Evolutionary conservation across 2,797 vertebrate species (phyloP), one percentile per base, ranked within the genome.

Genomic region (Gallinago stenura): DNA sequence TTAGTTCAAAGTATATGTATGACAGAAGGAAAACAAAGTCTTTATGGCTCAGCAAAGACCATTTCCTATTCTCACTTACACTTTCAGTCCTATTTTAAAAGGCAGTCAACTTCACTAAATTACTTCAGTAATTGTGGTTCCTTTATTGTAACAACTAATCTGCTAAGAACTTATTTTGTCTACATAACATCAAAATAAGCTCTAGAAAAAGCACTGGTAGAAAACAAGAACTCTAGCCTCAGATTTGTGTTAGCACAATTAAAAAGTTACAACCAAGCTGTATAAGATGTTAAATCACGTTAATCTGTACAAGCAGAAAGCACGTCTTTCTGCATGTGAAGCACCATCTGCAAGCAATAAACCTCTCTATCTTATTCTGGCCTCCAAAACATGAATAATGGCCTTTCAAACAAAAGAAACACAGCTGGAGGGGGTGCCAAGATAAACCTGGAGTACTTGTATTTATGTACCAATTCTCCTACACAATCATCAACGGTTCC

Each of bases 291-390:
- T 30, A 56, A 43, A 22, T 35, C 39, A 8, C 1, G 0, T 8
- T 8, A 83, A 83, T 16, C 24, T 20, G 25, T 15, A 62, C 5
- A n/a, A 85, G 62, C n/a, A 93, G 50, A 93, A 90, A 80, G n/a
- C 15, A 50, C 7, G 0, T 35, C 56, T 33, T 92, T 85, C 57
- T 90, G 80, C 80, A 62, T 24, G 43, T n/a, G 56, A 95, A 89
- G 58, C 53, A 93, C 54, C 66, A 88, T 43, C 92, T 95, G 89
- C 80, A 93, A 91, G 62, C 37, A 91, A 46, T 73, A 93, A 89
- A 88, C 45, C 43, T 69, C 62, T 60, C 54, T 73, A 15, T 89
- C 85, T 79, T 82, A 39, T 57, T 88, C 73, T 92, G 93, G 72
- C 56, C 66, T 93, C 54, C 62, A 72, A 56, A 91, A 91, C 13